Percentiles rank a stretch among this genome's conserved stretches.
Evolutionary conservation across 1,140 invertebrate genomes (phyloP).

Genomic region (Maniola jurtina): DNA sequence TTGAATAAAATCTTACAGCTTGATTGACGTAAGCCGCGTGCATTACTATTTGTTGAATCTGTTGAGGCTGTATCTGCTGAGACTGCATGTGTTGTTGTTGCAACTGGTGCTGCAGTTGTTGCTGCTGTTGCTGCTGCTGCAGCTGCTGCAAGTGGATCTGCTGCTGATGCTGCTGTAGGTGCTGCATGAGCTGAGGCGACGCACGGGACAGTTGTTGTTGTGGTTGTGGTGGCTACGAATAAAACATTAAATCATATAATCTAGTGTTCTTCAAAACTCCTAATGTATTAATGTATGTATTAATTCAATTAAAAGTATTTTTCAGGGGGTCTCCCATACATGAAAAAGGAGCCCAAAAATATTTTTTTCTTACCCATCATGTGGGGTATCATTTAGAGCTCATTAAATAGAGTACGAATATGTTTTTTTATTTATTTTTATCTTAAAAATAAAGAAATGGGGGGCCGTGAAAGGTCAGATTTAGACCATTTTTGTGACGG

Average conservation of each 20-base stretch:
- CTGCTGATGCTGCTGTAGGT: constrained; percentile 66
- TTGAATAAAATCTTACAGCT: constrained; percentile 40
- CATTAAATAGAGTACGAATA: too few relatives aligned
- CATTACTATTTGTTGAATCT: constrained; percentile 70
- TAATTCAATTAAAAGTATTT: too few relatives aligned
- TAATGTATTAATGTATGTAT: too few relatives aligned
- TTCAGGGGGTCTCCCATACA: too few relatives aligned
- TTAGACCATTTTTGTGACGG: too few relatives aligned
- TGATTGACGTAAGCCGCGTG: constrained; percentile 71
- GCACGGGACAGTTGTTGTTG: constrained; percentile 63
- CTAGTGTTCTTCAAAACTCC: too few relatives aligned
- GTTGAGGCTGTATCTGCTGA: constrained; percentile 55
- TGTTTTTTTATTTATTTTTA: too few relatives aligned
- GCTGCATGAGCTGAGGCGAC: constrained; percentile 63
- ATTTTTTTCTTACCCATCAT: too few relatives aligned
- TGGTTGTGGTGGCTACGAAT: constrained; percentile 46
- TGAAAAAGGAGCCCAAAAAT: too few relatives aligned
- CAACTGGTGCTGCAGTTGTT: constrained; percentile 59
- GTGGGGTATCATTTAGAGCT: too few relatives aligned
- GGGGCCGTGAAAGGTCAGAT: too few relatives aligned
- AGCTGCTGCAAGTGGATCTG: constrained; percentile 58
- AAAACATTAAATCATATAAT: not conserved
- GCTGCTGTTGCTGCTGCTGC: constrained; percentile 61
- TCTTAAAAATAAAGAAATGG: too few relatives aligned
- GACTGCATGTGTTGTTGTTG: constrained; percentile 49